Percentiles rank a stretch among this genome's conserved stretches.
Evolutionary conservation across 2,113 vertebrate genomes (phyloP).

Genomic region (Motacilla alba): DNA sequence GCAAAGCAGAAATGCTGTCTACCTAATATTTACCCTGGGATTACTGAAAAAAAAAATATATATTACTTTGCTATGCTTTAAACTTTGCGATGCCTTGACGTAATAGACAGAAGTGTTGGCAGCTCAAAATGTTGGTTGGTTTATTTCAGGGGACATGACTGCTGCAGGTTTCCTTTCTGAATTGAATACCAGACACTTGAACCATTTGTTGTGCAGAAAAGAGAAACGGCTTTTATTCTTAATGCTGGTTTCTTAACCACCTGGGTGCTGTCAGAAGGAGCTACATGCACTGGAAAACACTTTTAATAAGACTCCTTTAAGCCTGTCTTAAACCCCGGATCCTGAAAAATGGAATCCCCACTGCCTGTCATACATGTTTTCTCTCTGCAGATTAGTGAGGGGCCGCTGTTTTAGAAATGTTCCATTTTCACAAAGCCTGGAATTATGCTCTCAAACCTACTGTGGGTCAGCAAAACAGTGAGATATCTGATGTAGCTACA

Average conservation of each 20-base stretch:
- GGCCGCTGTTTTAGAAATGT: not conserved
- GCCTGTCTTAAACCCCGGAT: constrained; percentile 18
- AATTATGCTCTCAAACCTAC: constrained; percentile 23
- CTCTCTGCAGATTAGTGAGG: not conserved
- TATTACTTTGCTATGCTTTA: constrained; percentile 66
- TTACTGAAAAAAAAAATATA: constrained; percentile 64
- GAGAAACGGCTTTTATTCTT: constrained; percentile 57
- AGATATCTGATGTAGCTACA: not conserved
- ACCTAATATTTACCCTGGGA: constrained; percentile 79
- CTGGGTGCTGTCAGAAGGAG: constrained; percentile 60
- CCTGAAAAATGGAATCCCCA: constrained; percentile 30
- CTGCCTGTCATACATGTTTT: not conserved
- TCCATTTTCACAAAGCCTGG: constrained; percentile 12
- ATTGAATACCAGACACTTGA: constrained; percentile 63
- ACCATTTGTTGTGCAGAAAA: constrained; percentile 57
- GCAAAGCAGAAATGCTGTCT: constrained; percentile 80
- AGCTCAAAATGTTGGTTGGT: constrained; percentile 59
- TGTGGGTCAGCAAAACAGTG: rapidly evolving
- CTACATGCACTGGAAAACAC: constrained; percentile 45
- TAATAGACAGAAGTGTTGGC: constrained; percentile 73
- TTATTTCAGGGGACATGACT: constrained; percentile 60
- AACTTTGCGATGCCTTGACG: constrained; percentile 73
- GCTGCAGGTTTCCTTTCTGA: constrained; percentile 66
- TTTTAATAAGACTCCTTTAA: constrained; percentile 63
- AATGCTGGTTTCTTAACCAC: constrained; percentile 63